phyloP scores from a whole-genome alignment of 2,113 vertebrate genomes.

The Fukomys damarensis region DNA sequence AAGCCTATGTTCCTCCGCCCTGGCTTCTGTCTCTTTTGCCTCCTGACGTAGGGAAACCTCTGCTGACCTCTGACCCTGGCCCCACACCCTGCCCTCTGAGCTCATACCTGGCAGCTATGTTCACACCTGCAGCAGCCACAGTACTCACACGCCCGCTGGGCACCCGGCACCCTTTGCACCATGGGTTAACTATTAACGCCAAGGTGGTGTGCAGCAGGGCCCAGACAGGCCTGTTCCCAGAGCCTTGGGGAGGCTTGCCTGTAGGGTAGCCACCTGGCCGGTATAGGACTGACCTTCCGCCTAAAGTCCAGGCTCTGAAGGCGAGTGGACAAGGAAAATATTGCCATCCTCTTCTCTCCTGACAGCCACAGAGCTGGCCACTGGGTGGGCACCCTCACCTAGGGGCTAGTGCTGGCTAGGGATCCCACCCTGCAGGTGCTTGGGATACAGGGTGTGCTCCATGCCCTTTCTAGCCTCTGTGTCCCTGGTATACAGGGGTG shows the following conservation, averaged over 20 bases:
- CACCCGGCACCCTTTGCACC: constrained; percentile 51
- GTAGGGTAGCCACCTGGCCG: background rate
- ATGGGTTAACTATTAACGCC: constrained; percentile 30
- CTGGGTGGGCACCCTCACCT: background rate
- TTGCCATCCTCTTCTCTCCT: background rate
- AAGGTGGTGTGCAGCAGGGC: background rate
- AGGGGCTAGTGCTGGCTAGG: background rate
- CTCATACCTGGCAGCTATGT: constrained; percentile 19
- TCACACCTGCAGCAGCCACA: constrained; percentile 38
- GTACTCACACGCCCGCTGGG: background rate
- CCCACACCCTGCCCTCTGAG: constrained; percentile 39
- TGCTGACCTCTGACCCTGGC: background rate
- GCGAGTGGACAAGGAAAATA: background rate
- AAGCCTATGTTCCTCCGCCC: background rate
- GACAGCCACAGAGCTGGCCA: background rate
- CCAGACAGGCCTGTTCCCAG: background rate
- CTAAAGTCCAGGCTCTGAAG: background rate
- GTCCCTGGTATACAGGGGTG: background rate
- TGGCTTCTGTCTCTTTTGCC: background rate
- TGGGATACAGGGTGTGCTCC: background rate
- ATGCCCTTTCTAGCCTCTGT: background rate
- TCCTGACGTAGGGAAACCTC: background rate
- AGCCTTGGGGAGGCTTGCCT: background rate
- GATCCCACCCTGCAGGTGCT: background rate
- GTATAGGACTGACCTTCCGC: too few species aligned